These are phyloP conservation scores for Crotophaga sulcirostris DNA, from an alignment of 2,113 vertebrate species.

Conservation along the genomic window DNA sequence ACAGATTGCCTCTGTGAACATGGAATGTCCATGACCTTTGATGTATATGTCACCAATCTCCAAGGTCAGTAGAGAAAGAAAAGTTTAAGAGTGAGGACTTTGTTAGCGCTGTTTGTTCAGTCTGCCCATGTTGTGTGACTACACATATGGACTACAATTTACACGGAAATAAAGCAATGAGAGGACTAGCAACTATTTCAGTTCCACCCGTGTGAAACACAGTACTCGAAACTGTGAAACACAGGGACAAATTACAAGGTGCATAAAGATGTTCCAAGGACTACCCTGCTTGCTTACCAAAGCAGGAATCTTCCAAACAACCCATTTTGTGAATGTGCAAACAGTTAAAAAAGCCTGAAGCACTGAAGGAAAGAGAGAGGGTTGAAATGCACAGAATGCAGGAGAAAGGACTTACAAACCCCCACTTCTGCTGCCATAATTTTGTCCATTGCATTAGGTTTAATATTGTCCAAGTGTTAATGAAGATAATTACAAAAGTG, in stretches of 20 bases:
- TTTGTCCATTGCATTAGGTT: neutral
- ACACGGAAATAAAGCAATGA: neutral
- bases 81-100: neutral
- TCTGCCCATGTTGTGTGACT: too few species aligned
- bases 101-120: neutral
- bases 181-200: neutral
- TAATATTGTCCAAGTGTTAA: neutral
- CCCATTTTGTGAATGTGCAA: accelerated
- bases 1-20: neutral
- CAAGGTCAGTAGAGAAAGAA: neutral
- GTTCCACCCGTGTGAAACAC: neutral
- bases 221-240: neutral
- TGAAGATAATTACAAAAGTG: neutral
- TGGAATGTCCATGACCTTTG: accelerated
- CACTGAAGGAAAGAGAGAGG: neutral
- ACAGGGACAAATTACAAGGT: neutral
- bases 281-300: neutral
- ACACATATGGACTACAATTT: neutral
- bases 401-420: neutral
- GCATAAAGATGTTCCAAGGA: neutral
- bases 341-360: neutral
- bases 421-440: neutral
- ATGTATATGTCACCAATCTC: neutral
- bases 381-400: neutral
- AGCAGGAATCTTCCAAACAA: neutral